A percentile compares a stretch with the other conserved stretches of the same genome.
phyloP scores from a whole-genome alignment of 2,113 vertebrate genomes.

The Alouatta palliata region DNA sequence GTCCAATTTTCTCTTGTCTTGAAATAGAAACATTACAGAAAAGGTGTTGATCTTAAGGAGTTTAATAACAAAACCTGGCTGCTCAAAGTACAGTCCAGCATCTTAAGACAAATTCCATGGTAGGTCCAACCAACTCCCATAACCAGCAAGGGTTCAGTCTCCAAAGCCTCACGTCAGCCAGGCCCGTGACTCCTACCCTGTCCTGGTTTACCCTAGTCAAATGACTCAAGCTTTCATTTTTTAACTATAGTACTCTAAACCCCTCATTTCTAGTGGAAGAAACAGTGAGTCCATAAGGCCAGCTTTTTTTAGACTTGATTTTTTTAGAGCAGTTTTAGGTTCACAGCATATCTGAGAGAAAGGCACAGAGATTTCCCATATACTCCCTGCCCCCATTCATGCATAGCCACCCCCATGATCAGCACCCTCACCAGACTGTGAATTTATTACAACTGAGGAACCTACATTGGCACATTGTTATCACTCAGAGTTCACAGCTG shows the following conservation, averaged over 20 bases:
- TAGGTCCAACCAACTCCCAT: background rate
- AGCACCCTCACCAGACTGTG: background rate
- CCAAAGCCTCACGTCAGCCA: background rate
- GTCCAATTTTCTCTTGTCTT: slow-evolving; percentile 7
- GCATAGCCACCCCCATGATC: background rate
- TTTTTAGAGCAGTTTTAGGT: background rate
- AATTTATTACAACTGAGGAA: background rate
- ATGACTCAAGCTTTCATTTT: background rate
- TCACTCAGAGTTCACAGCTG: background rate
- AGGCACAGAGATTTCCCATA: background rate
- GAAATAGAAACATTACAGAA: background rate
- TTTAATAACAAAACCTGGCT: background rate
- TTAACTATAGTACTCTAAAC: background rate
- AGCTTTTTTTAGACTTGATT: background rate
- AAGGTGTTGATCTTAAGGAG: background rate
- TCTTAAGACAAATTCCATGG: background rate
- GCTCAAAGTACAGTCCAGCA: background rate
- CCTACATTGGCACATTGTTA: background rate
- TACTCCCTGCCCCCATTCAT: background rate
- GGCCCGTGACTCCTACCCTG: background rate
- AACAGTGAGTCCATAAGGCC: background rate
- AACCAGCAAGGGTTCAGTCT: background rate
- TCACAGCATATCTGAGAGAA: background rate
- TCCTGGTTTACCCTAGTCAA: background rate
- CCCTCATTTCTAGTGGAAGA: background rate